These are phyloP conservation scores for Anser brachyrhynchus DNA, from an alignment of 2,113 vertebrate species.

Conservation along the genomic window DNA sequence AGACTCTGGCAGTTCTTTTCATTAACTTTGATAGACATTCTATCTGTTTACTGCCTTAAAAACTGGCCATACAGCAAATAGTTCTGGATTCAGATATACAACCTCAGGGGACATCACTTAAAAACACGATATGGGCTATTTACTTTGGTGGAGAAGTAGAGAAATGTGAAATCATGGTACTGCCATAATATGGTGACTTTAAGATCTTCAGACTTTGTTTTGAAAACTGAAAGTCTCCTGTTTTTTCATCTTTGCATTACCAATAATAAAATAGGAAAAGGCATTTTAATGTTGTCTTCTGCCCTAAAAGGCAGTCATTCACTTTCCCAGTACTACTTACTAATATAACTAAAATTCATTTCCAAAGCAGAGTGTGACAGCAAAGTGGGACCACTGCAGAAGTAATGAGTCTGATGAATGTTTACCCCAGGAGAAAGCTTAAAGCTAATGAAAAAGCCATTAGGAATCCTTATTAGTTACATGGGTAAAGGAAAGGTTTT, in stretches of 20 bases:
- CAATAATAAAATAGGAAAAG: not conserved
- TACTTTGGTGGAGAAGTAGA: not conserved
- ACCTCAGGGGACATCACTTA: not conserved
- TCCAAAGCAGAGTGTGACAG: not conserved
- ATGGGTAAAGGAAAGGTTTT: not conserved
- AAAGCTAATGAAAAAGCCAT: not conserved
- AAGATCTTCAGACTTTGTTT: not conserved
- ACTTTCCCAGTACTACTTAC: not conserved
- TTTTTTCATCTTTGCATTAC: not conserved
- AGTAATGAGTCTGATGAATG: not conserved
- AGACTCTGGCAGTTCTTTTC: not conserved
- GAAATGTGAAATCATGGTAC: not conserved
- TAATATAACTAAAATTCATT: not conserved
- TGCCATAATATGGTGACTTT: not conserved
- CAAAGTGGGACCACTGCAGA: not conserved
- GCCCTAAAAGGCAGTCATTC: not conserved
- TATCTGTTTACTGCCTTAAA: not conserved
- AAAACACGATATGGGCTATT: not conserved
- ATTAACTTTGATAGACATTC: not conserved
- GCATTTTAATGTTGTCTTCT: not conserved
- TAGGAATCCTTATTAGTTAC: not conserved
- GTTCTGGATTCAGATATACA: not conserved
- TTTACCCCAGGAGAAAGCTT: constrained; percentile 9
- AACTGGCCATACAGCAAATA: not conserved
- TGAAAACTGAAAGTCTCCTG: not conserved